Base-by-base conservation (phyloP, 2,113 vertebrate species). In the Halcyon malimbica region DNA sequence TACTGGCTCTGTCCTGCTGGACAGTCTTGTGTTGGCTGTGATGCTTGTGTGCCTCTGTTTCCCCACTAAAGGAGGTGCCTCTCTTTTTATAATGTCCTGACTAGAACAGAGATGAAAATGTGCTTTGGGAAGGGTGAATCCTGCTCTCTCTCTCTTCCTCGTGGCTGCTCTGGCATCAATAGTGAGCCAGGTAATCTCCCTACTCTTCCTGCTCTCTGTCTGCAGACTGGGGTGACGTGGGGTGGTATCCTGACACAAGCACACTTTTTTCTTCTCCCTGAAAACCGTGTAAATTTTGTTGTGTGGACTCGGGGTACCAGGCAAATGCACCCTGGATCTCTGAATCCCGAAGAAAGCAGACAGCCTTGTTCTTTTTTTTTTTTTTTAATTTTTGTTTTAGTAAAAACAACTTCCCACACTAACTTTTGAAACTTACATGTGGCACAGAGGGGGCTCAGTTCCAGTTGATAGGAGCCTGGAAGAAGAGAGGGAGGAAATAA, bases 401-500 rank as follows among this genome's bases (percentile, higher is more conserved):
- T 84, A 48, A 91, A 92, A 95, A 75, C 9, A 64, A 41, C 89
- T 93, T 94, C 91, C 86, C 85, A 79, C 62, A 60, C 65, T 89
- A 82, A 96, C 75, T 93, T 96, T 95, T 85, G 88, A 90, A 93
- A 94, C 92, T 97, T 92, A 65, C 83, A 97, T 96, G 93, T 93
- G 95, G 97, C 97, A 97, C 95, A 90, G 95, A 90, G 88, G 62
- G 94, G 95, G 97, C 95, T 94, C 89, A 51, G 90, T 92, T 97
- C 97, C 98, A 97, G 96, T 96, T 92, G 97, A 96, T 98, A 95
- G 20, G 77, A 95, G 95, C 91, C 93, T 97, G 97, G 94, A 91
- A 57, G 85, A 78, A 76, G 82, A 91, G 94, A 95, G 94, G 83
- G 94, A 96, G 92, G 95, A 97, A 97, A 93, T 84, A 95, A 90